Conservation (phyloP, 1,140 invertebrate species). For the Babylonia areolata region DNA sequence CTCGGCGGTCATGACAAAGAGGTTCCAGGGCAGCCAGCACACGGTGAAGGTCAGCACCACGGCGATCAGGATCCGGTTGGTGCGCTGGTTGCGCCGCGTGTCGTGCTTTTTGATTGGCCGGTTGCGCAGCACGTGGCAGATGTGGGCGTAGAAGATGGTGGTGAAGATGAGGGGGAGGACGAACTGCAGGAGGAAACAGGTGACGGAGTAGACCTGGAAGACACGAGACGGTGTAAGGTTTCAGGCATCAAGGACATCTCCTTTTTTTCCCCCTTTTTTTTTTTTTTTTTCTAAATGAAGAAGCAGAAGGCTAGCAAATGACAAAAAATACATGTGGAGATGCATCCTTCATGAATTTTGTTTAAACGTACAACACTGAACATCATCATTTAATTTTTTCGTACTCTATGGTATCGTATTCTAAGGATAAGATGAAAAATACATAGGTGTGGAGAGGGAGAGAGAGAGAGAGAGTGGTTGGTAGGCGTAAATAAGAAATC, state of each 20-base stretch:
- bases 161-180: conserved; percentile 67
- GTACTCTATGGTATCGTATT: too few relatives aligned
- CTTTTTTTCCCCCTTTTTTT: not conserved
- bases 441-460: too few relatives aligned
- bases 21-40: conserved; percentile 81
- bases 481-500: too few relatives aligned
- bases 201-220: conserved; percentile 59
- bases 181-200: conserved; percentile 70
- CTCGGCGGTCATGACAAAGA: conserved; percentile 67
- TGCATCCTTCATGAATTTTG: too few relatives aligned
- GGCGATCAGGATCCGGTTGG: conserved; percentile 92
- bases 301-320: too few relatives aligned
- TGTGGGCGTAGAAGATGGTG: conserved; percentile 66
- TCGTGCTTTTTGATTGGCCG: conserved; percentile 67
- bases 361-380: too few relatives aligned
- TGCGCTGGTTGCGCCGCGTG: conserved; percentile 82
- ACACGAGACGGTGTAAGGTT: not conserved
- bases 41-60: conserved; percentile 96
- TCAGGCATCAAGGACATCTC: not conserved
- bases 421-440: too few relatives aligned
- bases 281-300: too few relatives aligned
- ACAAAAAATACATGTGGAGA: too few relatives aligned
- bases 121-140: conserved; percentile 67
- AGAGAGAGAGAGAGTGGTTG: too few relatives aligned
- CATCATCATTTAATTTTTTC: too few relatives aligned